Evolutionary conservation across 2,113 vertebrate genomes (phyloP), one percentile per base, ranked within the genome.

Genomic region (Tachysurus fulvidraco): DNA sequence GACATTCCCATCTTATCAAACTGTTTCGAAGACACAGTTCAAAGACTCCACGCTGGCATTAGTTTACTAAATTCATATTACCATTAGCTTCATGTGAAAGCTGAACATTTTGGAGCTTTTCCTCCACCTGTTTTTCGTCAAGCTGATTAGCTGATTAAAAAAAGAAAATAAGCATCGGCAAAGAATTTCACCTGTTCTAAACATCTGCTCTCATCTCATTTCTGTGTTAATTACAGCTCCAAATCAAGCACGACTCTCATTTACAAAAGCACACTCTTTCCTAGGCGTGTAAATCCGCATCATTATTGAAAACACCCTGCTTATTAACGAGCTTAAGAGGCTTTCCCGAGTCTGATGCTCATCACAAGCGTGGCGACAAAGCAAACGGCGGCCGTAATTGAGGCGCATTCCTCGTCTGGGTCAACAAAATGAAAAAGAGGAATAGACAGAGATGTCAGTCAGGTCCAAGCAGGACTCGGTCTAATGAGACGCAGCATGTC

Each of bases 401-500:
- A 65, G 59, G 46, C 50, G 77, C 83, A 87, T 87, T 88, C 64
- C 74, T 62, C 28, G 55, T 84, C 85, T 80, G 78, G 78, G 77
- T 83, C 67, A 83, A 87, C 50, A 67, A 71, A 81, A 81, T 60
- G 25, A 60, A 60, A 60, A 81, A 59, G 36, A 78, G 71, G 36
- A 36, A 36, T 36, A 62, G 50, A 83, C 86, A 28, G 46, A 77
- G 83, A 83, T 67, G 79, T 89, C 83, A 84, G 77, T 85, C 59
- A 50, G 83, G 71, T 55, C 67, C 80, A 59, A 69, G 54, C 84
- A 19, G 59, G 67, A 64, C 8, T 74, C 46, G 50, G 7, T 2
- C 62, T 88, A 89, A 91, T 83, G 87, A 89, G 88, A 81, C 62
- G 14, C 46, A 69, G 76, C 30, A 25, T 73, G 67, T 76, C 65